Percentiles rank a stretch among this genome's conserved stretches.
phyloP scores from a whole-genome alignment of 2,888 invertebrate species.

The Hirtodrosophila cameraria region DNA sequence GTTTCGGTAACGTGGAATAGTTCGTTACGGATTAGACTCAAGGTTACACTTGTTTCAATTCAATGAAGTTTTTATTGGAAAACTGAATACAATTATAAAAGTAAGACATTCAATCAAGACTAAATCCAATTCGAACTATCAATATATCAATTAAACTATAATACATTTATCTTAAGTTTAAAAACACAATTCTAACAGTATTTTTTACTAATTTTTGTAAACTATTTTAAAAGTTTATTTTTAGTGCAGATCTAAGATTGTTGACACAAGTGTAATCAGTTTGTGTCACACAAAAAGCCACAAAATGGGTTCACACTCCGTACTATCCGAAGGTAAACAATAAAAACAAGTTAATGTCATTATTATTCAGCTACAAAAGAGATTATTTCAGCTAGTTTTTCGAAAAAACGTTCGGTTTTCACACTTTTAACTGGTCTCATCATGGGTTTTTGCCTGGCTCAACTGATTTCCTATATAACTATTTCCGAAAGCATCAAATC shows the following conservation, averaged over 20 bases:
- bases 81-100: not conserved
- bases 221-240: too few species aligned
- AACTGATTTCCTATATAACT: slow-evolving; percentile 24
- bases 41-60: not conserved
- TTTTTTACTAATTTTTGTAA: too few species aligned
- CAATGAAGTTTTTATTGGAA: too few species aligned
- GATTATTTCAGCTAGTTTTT: slow-evolving; percentile 11
- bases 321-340: slow-evolving; percentile 17
- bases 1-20: not conserved
- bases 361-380: too few species aligned
- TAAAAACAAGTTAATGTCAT: too few species aligned
- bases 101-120: not conserved
- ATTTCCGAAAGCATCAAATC: slow-evolving; percentile 17
- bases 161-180: too few species aligned
- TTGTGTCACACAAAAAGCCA: not conserved
- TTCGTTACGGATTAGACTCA: not conserved
- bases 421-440: slow-evolving; percentile 20
- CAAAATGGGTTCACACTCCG: not conserved
- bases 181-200: too few species aligned
- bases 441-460: slow-evolving; percentile 32
- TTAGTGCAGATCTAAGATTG: too few species aligned
- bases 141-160: too few species aligned
- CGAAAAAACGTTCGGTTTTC: slow-evolving; percentile 2
- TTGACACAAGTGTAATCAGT: not conserved
- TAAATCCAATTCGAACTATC: too few species aligned